Conservation (phyloP, 2,797 vertebrate genomes). For the Aselliscus stoliczkanus region DNA sequence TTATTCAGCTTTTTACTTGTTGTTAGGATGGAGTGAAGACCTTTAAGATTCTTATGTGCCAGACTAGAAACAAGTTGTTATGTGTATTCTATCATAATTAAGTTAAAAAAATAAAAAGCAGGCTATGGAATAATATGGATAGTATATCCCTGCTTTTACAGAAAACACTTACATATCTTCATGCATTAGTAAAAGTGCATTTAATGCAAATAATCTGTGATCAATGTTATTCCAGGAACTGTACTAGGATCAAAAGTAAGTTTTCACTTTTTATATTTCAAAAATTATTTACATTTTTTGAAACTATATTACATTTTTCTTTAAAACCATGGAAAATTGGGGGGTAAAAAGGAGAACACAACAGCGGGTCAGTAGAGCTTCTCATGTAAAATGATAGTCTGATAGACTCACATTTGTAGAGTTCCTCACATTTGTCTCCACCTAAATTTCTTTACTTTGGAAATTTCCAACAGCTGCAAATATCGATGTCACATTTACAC, state of each 20-base stretch:
- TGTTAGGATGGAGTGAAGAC: background rate
- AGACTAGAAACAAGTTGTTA: background rate
- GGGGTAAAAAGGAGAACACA: background rate
- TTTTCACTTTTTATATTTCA: background rate
- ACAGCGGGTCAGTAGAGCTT: background rate
- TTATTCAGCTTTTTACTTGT: background rate
- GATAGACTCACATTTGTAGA: background rate
- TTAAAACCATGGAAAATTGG: background rate
- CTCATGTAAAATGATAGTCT: background rate
- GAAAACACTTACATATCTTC: background rate
- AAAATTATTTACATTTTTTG: background rate
- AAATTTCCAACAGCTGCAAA: background rate
- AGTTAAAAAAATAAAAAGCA: background rate
- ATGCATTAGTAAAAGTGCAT: background rate
- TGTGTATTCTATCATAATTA: background rate
- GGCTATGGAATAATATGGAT: background rate
- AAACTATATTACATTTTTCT: background rate
- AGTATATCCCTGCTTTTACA: background rate
- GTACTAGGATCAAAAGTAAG: background rate
- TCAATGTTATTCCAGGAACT: background rate
- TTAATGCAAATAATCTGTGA: background rate
- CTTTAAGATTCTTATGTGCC: background rate
- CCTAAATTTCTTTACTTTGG: background rate
- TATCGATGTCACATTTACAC: background rate
- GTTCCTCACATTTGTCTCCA: background rate